Conservation (phyloP, 2,888 invertebrate species). For the Sphaerophoria rueppellii region DNA sequence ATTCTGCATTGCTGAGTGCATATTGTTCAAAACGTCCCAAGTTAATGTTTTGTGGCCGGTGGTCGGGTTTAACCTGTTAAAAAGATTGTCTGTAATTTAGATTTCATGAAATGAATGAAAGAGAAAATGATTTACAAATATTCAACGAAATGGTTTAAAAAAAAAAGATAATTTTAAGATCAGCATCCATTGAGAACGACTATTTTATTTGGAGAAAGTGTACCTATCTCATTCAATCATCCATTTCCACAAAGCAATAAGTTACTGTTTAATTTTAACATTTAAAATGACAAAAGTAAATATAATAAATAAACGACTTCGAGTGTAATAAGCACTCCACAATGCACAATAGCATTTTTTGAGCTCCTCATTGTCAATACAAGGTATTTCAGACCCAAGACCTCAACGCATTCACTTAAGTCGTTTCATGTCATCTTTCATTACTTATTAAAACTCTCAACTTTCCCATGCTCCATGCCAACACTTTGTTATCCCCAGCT, state of each 20-base stretch:
- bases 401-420: background rate
- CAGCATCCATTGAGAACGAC: background rate
- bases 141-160: too few relatives aligned
- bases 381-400: background rate
- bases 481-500: conserved; percentile 51
- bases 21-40: too few relatives aligned
- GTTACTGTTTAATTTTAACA: background rate
- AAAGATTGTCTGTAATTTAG: too few relatives aligned
- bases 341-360: background rate
- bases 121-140: too few relatives aligned
- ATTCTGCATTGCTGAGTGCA: too few relatives aligned
- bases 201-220: conserved; percentile 1
- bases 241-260: background rate
- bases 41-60: too few relatives aligned
- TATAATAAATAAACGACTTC: background rate
- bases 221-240: background rate
- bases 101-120: too few relatives aligned
- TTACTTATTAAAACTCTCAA: conserved; percentile 18
- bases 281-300: background rate
- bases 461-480: conserved; percentile 68
- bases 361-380: background rate
- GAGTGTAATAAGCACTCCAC: conserved; percentile 3
- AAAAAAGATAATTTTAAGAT: too few relatives aligned
- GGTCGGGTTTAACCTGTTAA: too few relatives aligned
- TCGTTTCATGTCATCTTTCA: conserved; percentile 19